Evolutionary conservation across 1,140 invertebrate species (phyloP).

Genomic region (Hylyphantes graminicola): DNA sequence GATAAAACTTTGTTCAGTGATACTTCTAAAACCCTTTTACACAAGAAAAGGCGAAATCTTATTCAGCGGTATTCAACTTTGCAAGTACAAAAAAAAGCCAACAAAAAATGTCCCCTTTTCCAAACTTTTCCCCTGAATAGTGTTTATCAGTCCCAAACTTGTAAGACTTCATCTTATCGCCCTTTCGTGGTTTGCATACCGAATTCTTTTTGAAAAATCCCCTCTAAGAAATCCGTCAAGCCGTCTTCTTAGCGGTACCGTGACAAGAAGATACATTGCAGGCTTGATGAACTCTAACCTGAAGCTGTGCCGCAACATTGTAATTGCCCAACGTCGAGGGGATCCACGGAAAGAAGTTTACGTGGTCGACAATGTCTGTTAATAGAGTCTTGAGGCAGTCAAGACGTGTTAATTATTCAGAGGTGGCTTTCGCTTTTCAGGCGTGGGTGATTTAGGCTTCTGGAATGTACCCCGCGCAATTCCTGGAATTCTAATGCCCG

Average conservation of each 20-base stretch:
- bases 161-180: slow-evolving; percentile 59
- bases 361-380: slow-evolving; percentile 46
- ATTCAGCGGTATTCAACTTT: slow-evolving; percentile 7
- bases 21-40: slow-evolving; percentile 8
- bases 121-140: slow-evolving; percentile 25
- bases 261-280: slow-evolving; percentile 53
- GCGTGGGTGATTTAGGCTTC: slow-evolving; percentile 7
- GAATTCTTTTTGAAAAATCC: slow-evolving; percentile 58
- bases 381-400: slow-evolving; percentile 48
- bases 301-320: slow-evolving; percentile 46
- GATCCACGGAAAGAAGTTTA: slow-evolving; percentile 34
- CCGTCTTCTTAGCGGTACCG: slow-evolving; percentile 55
- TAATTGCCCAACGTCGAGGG: slow-evolving; percentile 51
- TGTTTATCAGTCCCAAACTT: slow-evolving; percentile 59
- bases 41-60: neutral
- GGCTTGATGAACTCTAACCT: slow-evolving; percentile 57
- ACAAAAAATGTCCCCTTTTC: slow-evolving; percentile 1
- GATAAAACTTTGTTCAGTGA: slow-evolving; percentile 16
- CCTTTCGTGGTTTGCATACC: slow-evolving; percentile 57
- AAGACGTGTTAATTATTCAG: slow-evolving; percentile 60
- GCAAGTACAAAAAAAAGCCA: slow-evolving; percentile 10
- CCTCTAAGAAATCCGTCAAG: slow-evolving; percentile 55
- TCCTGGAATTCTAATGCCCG: slow-evolving; percentile 54
- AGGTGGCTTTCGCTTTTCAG: slow-evolving; percentile 25
- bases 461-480: slow-evolving; percentile 34